Conservation (phyloP, 2,888 invertebrate species). For the Chesias legatella region DNA sequence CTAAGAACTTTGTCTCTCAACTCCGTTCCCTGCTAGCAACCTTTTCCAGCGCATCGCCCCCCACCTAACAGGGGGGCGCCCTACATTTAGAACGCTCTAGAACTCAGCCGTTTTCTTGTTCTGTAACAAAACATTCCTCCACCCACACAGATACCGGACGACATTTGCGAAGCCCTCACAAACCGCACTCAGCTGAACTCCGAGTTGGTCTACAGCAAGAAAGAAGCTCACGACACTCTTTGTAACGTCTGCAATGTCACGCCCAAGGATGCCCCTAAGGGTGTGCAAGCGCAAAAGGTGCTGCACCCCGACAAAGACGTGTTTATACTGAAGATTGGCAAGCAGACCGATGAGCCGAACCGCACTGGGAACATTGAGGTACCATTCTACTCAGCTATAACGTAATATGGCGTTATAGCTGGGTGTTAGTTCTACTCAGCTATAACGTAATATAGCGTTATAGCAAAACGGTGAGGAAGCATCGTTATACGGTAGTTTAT, state of each 20-base stretch:
- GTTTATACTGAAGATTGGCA: constrained; percentile 86
- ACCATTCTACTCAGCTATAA: not conserved
- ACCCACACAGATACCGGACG: constrained; percentile 62
- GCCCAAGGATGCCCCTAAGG: constrained; percentile 72
- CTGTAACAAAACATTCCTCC: too few relatives aligned
- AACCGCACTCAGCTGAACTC: constrained; percentile 60
- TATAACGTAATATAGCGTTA: too few relatives aligned
- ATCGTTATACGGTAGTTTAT: too few relatives aligned
- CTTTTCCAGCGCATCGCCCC: too few relatives aligned
- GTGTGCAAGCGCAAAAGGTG: constrained; percentile 79
- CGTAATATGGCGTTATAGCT: too few relatives aligned
- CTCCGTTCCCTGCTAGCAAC: too few relatives aligned
- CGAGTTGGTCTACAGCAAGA: constrained; percentile 55
- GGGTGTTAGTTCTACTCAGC: too few relatives aligned
- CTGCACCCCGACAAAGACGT: constrained; percentile 85
- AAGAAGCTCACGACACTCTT: constrained; percentile 47
- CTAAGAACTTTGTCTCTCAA: too few relatives aligned
- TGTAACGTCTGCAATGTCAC: constrained; percentile 70
- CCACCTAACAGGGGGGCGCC: too few relatives aligned
- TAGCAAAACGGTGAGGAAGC: too few relatives aligned
- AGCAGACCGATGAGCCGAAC: constrained; percentile 82
- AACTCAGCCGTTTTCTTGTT: too few relatives aligned
- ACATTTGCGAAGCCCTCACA: constrained; percentile 63
- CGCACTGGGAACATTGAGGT: constrained; percentile 83
- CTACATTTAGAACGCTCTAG: too few relatives aligned